Base-by-base conservation (phyloP, 1,140 invertebrate genomes). In the Conus ventricosus region DNA sequence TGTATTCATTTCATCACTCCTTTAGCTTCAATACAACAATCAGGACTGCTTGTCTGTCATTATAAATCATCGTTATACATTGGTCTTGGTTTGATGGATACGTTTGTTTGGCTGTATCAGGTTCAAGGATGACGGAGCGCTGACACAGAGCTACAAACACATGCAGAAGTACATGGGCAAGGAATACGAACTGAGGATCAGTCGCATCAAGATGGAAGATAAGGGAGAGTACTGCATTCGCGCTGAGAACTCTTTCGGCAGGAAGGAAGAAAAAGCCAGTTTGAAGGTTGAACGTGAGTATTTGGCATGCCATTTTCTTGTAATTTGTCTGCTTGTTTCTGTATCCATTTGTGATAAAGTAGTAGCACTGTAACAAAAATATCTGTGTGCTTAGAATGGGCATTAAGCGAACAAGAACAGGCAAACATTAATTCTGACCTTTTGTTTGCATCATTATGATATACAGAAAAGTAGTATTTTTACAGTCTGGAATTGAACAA, bases 141-240 rank as follows among this genome's bases (percentile, higher is more conserved):
- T 99, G n/a, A 96, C 97, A 86, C 99, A 99, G 95, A 99, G 98
- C 91, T 98, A 99, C 53, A 99, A 99, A 95, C 99, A 98, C 95
- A 99, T 99, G 99, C 99, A 99, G 96, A 97, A 99, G 91, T 99
- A 99, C 94, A 96, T 97, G 57, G 98, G 98, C 67, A 98, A 99
- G 91, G 98, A 99, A 94, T 99, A 99, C 94, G 98, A 98, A 92
- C 99, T 99, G 94, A 97, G 99, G 80, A 99, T 99, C 89, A 99
- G 99, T 95, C 96, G 99, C 91, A 97, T 97, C 13, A 99, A 98
- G 95, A 95, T 98, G 87, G 99, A 99, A 93, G 99, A 99, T 95
- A 97, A 98, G 93, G 99, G 99, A 92, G 99, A 99, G 94, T 99
- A 99, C 94, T 97, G 99, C 87, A 99, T 99, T 91, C 96, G 98